Base-by-base conservation (phyloP, 2,797 vertebrate species). In the Sebastes itinus region DNA sequence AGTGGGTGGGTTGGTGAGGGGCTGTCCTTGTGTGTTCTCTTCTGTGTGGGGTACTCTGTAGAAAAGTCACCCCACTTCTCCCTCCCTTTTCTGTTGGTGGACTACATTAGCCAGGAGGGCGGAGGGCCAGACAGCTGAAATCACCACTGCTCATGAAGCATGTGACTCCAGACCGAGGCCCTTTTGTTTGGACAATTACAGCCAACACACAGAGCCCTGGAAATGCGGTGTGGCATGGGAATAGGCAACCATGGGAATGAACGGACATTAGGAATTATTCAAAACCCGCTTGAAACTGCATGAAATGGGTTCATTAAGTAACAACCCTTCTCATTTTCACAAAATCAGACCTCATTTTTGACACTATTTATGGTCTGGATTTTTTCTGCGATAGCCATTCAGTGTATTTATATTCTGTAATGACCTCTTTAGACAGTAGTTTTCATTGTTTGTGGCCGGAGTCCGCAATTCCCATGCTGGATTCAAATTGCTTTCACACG, bases 1-100 rank as follows among this genome's bases (percentile, higher is more conserved):
- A 88, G 87, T 93, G 87, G 82, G 88, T 84, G 88, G 89, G 88
- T 64, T 81, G 81, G 73, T 84, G 78, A 88, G 88, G 87, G 90
- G 87, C 90, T 68, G 92, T 92, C 84, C 89, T 86, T 89, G 75
- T 91, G 86, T 88, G 80, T 89, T 86, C 87, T 81, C 75, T 67
- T 88, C 82, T 92, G 79, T 92, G 82, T 87, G 85, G 79, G 80
- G 86, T 78, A 79, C 81, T 88, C 85, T 80, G 87, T 72, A 49
- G 84, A 91, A 77, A 93, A 94, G 92, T 94, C 94, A 94, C 94
- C 91, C 93, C 94, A 94, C 88, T 93, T 93, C 87, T 87, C 80
- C 78, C 80, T 81, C 74, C 64, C 71, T 76, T 76, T 88, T 84
- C 83, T 87, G 87, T 84, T 88, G 88, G 88, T 87, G 73, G 90